These are phyloP conservation scores for Eupithecia subfuscata DNA, from an alignment of 2,888 invertebrate genomes.

Conservation along the genomic window DNA sequence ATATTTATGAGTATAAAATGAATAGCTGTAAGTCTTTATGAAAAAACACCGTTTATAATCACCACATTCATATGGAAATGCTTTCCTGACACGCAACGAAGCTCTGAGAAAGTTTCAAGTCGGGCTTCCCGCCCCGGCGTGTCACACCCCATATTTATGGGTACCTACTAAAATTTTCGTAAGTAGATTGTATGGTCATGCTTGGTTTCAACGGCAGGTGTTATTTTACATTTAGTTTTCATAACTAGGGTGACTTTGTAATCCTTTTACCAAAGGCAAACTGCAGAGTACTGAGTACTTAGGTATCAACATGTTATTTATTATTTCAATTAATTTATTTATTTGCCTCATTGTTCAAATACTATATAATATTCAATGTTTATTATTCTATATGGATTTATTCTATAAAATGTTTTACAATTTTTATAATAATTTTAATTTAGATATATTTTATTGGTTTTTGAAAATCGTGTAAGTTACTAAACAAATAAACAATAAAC, in stretches of 20 bases:
- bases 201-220: not conserved
- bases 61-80: conserved; percentile 29
- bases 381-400: no score
- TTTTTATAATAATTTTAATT: no score
- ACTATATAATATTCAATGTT: no score
- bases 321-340: no score
- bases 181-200: not conserved
- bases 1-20: conserved; percentile 4
- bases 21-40: conserved; percentile 10
- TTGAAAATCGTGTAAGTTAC: no score
- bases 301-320: no score
- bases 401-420: no score
- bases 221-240: not conserved
- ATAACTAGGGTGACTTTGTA: not conserved
- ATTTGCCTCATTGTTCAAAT: no score
- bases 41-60: conserved; percentile 19
- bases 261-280: not conserved
- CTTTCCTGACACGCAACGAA: conserved; percentile 30
- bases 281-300: not conserved
- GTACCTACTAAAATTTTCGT: not conserved
- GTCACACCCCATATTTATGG: not conserved
- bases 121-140: not conserved
- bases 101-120: conserved; percentile 21
- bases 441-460: no score
- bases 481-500: no score